phyloP scores from a whole-genome alignment of 1,140 invertebrate species.

The Proales similis region DNA sequence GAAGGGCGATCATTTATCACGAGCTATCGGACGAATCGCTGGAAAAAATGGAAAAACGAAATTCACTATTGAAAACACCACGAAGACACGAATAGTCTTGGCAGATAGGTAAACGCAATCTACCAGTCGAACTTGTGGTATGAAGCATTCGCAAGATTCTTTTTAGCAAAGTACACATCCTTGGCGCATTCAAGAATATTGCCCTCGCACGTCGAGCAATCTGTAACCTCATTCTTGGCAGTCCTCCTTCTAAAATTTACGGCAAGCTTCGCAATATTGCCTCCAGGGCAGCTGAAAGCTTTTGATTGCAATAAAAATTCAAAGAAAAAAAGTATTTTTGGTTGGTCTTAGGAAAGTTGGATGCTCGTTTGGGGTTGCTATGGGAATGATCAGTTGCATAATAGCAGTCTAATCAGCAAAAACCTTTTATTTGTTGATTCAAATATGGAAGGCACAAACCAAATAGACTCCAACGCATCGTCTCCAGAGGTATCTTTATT shows the following conservation, averaged over 20 bases:
- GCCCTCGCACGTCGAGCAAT: constrained; percentile 86
- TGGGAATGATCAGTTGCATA: no score
- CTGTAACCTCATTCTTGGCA: constrained; percentile 92
- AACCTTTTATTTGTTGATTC: background rate
- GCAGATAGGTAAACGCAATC: constrained; percentile 64
- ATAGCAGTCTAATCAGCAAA: background rate
- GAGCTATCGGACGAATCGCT: constrained; percentile 89
- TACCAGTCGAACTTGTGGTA: background rate
- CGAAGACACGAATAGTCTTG: constrained; percentile 93
- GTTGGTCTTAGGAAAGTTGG: background rate
- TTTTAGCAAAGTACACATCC: constrained; percentile 78
- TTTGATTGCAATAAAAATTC: constrained; percentile 56
- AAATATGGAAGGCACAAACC: background rate
- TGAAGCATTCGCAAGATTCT: background rate
- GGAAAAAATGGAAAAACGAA: constrained; percentile 95
- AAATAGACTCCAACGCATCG: background rate
- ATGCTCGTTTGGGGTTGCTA: no score
- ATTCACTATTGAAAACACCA: constrained; percentile 97
- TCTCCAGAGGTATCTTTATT: background rate
- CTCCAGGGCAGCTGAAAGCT: constrained; percentile 68
- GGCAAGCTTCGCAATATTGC: constrained; percentile 79
- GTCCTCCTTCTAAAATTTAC: constrained; percentile 88
- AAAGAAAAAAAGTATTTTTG: constrained; percentile 23
- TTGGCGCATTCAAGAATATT: constrained; percentile 96
- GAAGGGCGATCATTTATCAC: constrained; percentile 85